Evolutionary conservation across 1,140 invertebrate species (phyloP), one percentile per base, ranked within the genome.

Genomic region (Drosophila hydei): DNA sequence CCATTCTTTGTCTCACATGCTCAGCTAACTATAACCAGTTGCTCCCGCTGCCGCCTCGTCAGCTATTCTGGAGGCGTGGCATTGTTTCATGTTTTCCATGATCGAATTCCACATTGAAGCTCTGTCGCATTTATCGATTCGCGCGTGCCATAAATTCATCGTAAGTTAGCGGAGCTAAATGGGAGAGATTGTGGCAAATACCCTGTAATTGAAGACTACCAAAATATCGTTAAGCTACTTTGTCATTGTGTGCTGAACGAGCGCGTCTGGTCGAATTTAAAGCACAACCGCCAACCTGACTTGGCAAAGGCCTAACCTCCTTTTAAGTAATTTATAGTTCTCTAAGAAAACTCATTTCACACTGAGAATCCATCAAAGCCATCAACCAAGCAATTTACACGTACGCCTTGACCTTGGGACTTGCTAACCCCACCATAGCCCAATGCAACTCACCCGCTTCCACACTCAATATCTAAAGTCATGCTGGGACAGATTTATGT

Each of bases 391-490:
- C 72, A 69, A 81, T 88, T 88, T 70, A 67, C 83, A 81, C 78
- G 83, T 81, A 79, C 72, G 64, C 60, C 75, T 77, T 81, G 81
- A 87, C 81, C 81, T 87, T 87, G 83, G 74, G 62, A 50, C 72
- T 25, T 19, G 48, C 51, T 0, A 23, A 3, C 42, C 5, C 9
- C 19, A 21, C 6, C 12, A 18, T 14, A 16, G n/a, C 0, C 40
- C n/a, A n/a, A 9, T 7, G 6, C 40, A 18, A 8, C 50, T 27
- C 25, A 38, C 55, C 42, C 69, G 14, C 38, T 27, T 40, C 50
- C 55, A 11, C 67, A 47, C 14, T 9, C 19, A 11, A 16, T 11
- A 12, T 9, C 40, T 18, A 21, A 16, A 38, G 23, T 11, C 8
- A 43, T 40, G 51, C 23, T 19, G 12, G n/a, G 33, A 16, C 38